Percentiles rank a stretch among this genome's conserved stretches.
Conservation (phyloP, 1,140 invertebrate genomes). For the Tetragnatha versicolor region DNA sequence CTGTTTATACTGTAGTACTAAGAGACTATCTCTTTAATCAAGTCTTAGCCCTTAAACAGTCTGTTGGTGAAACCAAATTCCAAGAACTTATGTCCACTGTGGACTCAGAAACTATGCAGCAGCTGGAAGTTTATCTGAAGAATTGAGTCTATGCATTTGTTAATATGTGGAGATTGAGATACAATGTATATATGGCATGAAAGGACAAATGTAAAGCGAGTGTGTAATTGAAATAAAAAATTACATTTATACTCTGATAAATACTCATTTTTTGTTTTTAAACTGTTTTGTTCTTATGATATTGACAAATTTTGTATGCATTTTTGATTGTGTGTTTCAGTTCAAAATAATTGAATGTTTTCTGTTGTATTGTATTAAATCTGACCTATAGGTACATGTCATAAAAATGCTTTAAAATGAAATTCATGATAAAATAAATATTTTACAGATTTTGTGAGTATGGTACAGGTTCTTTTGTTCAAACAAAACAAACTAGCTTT, state of each 20-base stretch:
- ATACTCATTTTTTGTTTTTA: too few species aligned
- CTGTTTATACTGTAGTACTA: slow-evolving; percentile 75
- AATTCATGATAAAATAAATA: too few species aligned
- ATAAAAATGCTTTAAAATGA: too few species aligned
- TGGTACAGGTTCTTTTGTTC: too few species aligned
- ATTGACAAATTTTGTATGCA: too few species aligned
- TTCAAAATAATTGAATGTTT: too few species aligned
- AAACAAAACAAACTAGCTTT: too few species aligned
- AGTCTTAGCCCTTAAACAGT: slow-evolving; percentile 71
- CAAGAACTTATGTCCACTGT: slow-evolving; percentile 74
- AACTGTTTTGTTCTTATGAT: too few species aligned
- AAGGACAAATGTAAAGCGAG: not conserved
- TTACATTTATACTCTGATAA: not conserved
- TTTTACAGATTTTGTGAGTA: too few species aligned
- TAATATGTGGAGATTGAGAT: slow-evolving; percentile 2
- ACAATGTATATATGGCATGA: slow-evolving; percentile 11
- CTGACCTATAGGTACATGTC: too few species aligned
- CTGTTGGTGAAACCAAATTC: slow-evolving; percentile 74
- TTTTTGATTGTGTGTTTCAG: too few species aligned
- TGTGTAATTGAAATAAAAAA: slow-evolving; percentile 9
- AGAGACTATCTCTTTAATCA: slow-evolving; percentile 75
- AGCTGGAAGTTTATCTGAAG: slow-evolving; percentile 65
- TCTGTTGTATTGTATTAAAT: too few species aligned
- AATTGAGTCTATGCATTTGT: slow-evolving; percentile 10
- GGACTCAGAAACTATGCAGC: slow-evolving; percentile 72